Base-by-base conservation (phyloP, 2,888 invertebrate genomes). In the Gymnoscelis rufifasciata region DNA sequence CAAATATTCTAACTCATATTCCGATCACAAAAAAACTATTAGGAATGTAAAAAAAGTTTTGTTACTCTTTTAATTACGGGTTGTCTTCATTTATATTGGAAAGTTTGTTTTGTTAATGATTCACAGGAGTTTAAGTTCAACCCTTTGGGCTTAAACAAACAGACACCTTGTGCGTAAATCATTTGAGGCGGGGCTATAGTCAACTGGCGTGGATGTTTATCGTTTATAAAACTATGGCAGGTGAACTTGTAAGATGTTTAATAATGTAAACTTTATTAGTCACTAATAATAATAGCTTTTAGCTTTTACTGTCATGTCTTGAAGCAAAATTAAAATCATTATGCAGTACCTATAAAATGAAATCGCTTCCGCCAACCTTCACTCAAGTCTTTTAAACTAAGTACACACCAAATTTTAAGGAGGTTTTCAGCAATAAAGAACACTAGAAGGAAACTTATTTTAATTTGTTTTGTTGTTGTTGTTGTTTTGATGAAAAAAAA, bases 131-230 rank as follows among this genome's bases (percentile, higher is more conserved):
- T 47, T 27, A 13, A 27, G 15, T 13, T 47, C 12, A 40, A 48
- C 54, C 46, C 51, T 47, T 56, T 19, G n/a, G 31, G 10, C 0
- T 55, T 52, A 49, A 54, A 57, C 56, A 55, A 58, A 60, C 54
- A 56, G 48, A 53, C 54, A 58, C 50, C 52, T 51, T 52, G 52
- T 19, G 8, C 36, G 47, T 52, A 58, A 55, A 52, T 55, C 51
- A 59, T 42, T 15, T 11, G 11, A 53, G 54, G 57, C 55, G 60
- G 58, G 56, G 60, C 53, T 39, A 52, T 55, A 36, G 48, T 59
- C 54, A 59, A 57, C 56, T 51, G 42, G 57, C 48, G 45, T 60
- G 42, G 52, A 56, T 59, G 15, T 7, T 13, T 19, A 10, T 14
- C 5, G 0, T 6, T 33, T 8, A 19, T 19, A 10, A 11, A 10